These are phyloP conservation scores for Scomber colias DNA, from an alignment of 2,113 vertebrate genomes.

Conservation along the genomic window DNA sequence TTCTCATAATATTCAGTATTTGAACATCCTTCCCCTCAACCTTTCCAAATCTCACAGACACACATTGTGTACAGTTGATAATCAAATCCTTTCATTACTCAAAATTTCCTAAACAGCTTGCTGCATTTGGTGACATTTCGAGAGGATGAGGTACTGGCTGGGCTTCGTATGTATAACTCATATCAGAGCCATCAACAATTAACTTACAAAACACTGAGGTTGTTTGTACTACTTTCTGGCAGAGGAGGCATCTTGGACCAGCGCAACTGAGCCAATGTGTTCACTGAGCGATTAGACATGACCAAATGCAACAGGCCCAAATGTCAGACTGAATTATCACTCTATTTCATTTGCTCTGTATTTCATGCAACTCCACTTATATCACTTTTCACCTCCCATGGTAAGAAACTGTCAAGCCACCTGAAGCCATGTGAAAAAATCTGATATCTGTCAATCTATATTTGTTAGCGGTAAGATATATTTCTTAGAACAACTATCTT, in stretches of 20 bases:
- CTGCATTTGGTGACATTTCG: slow-evolving; percentile 78
- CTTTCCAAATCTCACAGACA: slow-evolving; percentile 64
- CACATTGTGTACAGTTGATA: slow-evolving; percentile 50
- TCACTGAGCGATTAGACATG: slow-evolving; percentile 75
- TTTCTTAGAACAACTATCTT: slow-evolving; percentile 13
- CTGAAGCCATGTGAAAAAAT: slow-evolving; percentile 32
- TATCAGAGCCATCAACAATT: slow-evolving; percentile 80
- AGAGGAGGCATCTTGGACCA: slow-evolving; percentile 48
- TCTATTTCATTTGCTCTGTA: slow-evolving; percentile 59
- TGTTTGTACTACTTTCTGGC: slow-evolving; percentile 72
- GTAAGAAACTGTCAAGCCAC: slow-evolving; percentile 29
- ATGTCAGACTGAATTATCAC: slow-evolving; percentile 76
- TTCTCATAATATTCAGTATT: slow-evolving; percentile 20
- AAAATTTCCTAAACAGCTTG: slow-evolving; percentile 60
- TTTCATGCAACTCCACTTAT: slow-evolving; percentile 62
- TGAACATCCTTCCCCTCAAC: slow-evolving; percentile 55
- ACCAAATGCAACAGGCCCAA: slow-evolving; percentile 56
- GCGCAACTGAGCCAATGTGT: slow-evolving; percentile 66
- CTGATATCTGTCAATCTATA: slow-evolving; percentile 11
- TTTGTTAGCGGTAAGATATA: slow-evolving; percentile 16
- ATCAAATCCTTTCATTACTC: slow-evolving; percentile 66
- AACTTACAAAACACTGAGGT: slow-evolving; percentile 67
- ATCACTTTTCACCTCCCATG: slow-evolving; percentile 41
- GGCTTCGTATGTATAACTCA: slow-evolving; percentile 54
- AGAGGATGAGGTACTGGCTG: slow-evolving; percentile 64